Evolutionary conservation across 2,797 vertebrate species (phyloP), one percentile per base, ranked within the genome.

Genomic region (Lutjanus argentimaculatus): DNA sequence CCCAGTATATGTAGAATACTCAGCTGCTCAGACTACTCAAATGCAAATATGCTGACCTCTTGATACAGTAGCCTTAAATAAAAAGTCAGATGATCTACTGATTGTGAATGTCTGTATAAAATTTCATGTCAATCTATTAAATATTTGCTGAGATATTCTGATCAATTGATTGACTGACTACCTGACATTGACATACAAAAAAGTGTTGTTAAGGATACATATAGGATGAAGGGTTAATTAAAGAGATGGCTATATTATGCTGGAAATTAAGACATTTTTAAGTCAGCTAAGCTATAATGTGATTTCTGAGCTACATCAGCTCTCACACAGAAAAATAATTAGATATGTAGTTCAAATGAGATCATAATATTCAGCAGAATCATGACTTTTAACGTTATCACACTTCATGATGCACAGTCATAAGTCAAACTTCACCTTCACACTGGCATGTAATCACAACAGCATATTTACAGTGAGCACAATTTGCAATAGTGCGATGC

Each of bases 291-390:
- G n/a, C 16, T 25, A 52, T 76, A n/a, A 67, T 15, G n/a, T 10
- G 17, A 19, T 59, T 42, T 67, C 15, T 70, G n/a, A 22, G 25
- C 58, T 22, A 64, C 67, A 56, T 69, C 51, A 51, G 51, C 30
- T 63, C 58, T 69, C 75, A 62, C 51, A 65, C 30, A 43, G n/a
- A 71, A 71, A 49, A 52, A 52, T 43, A 21, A 21, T 30, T 66
- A 30, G 61, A 65, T 15, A 58, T 49, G 0, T 19, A 40, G 22
- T 22, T 48, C 25, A 64, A n/a, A 64, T n/a, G 42, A 69, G 49
- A 69, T 51, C 40, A 30, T 57, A 12, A 51, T 49, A 25, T 22
- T 74, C 6, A 48, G 46, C 5, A 12, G 17, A 21, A 56, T 56
- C 15, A 25, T 21, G 51, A 56, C 30, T 53, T 30, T 67, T 17